These are phyloP conservation scores for Seladonia tumulorum DNA, from an alignment of 2,888 invertebrate genomes.

Conservation along the genomic window DNA sequence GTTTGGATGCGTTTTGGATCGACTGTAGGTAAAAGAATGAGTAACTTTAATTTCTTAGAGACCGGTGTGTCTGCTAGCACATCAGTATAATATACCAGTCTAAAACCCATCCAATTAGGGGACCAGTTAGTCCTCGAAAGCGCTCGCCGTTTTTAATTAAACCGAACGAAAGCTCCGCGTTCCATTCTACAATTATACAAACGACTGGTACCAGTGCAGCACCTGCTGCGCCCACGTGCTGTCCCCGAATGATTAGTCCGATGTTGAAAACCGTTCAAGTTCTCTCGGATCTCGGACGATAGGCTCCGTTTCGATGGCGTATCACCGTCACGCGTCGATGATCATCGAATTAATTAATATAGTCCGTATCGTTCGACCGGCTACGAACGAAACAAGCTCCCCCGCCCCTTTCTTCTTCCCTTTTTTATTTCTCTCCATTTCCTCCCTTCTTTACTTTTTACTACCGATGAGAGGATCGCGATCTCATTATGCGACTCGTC, in stretches of 20 bases:
- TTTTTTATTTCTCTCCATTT: slow-evolving; percentile 11
- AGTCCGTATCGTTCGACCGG: slow-evolving; percentile 38
- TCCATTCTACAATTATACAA: not conserved
- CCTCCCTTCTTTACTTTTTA: not conserved
- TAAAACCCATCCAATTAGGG: not conserved
- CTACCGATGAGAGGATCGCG: not conserved
- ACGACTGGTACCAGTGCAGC: not conserved
- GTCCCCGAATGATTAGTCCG: not conserved
- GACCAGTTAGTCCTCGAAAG: not conserved
- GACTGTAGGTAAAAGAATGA: too few species aligned
- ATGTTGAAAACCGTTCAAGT: slow-evolving; percentile 6
- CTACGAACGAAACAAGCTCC: slow-evolving; percentile 35
- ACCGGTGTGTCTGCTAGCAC: not conserved
- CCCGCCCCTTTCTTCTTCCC: not conserved
- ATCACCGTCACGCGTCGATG: slow-evolving; percentile 54
- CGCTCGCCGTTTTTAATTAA: not conserved
- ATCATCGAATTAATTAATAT: slow-evolving; percentile 62
- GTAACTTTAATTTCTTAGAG: not conserved
- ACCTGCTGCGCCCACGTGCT: not conserved
- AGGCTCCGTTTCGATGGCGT: slow-evolving; percentile 32
- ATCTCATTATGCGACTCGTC: slow-evolving; percentile 57
- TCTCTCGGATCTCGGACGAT: slow-evolving; percentile 8
- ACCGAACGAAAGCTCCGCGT: not conserved
- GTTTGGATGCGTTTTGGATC: too few species aligned
- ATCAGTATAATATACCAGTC: not conserved